Evolutionary conservation across 2,797 vertebrate species (phyloP), one percentile per base, ranked within the genome.

Genomic region (Pseudomugil gertrudae): DNA sequence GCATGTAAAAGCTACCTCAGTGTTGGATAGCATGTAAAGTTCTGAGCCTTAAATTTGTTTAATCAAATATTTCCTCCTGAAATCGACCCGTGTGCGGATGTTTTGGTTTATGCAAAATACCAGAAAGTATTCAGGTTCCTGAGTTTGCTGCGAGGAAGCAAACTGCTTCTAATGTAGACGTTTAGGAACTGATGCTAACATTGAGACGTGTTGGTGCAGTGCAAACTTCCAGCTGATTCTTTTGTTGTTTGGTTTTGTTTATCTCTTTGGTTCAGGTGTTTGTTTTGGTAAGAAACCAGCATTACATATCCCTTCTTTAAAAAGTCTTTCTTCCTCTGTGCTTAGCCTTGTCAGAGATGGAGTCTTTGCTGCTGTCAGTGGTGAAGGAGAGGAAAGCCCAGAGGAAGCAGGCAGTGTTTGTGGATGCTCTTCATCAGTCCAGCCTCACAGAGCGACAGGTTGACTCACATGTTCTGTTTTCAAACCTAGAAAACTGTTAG

Each of bases 391-490:
- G 93, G 45, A 95, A 92, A 89, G 92, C 90, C 80, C 92, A 86
- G 74, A 92, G 76, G 71, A 92, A 76, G 69, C 92, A 92, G 40
- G 78, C 86, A 0, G 83, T 93, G 63, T 98, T 98, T 81, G 89
- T 98, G 72, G 97, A 98, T 84, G 85, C 91, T 50, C 92, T 99
- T 84, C 89, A 95, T 43, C 95, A 96, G 84, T 95, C 95, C 56
- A 95, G 83, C 78, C 93, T 97, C 76, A 95, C 87, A 54, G 97
- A 99, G 66, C 96, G 94, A 78, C 96, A 99, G 96, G 97, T 98
- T 81, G 19, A 51, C 52, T 29, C 65, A 17, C 13, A 24, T 15
- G 6, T n/a, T 23, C 17, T 5, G 24, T 14, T 51, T 29, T 60
- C 14, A 33, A 57, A 9, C 35, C n/a, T 5, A 11, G 7, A 10